Percentiles rank a stretch among this genome's conserved stretches.
These are phyloP conservation scores for Chionomys nivalis DNA, from an alignment of 2,113 vertebrate species.

Conservation along the genomic window DNA sequence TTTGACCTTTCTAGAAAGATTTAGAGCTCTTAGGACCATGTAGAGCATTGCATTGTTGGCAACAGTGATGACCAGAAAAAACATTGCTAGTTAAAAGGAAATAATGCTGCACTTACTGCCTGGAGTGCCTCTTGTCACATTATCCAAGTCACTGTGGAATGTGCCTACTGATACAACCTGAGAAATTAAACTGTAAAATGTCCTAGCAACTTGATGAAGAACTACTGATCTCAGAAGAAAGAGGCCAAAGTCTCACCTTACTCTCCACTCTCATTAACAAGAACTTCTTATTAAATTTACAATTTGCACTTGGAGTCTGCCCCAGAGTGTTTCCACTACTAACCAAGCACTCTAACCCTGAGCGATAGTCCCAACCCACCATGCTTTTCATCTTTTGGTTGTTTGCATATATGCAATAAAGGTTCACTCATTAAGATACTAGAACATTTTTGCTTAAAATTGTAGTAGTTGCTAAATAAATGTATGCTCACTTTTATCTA, in stretches of 20 bases:
- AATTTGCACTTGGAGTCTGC: neutral
- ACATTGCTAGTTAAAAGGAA: neutral
- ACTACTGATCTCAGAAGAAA: neutral
- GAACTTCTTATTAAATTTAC: neutral
- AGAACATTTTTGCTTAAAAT: constrained; percentile 10
- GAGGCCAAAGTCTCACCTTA: neutral
- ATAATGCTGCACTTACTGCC: neutral
- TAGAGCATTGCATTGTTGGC: neutral
- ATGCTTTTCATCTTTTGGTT: neutral
- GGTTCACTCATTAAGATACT: neutral
- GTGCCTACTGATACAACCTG: neutral
- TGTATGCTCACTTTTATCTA: neutral
- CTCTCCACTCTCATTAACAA: neutral
- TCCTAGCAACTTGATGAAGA: neutral
- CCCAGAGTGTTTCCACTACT: neutral
- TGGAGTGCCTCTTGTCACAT: neutral
- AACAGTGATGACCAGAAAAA: neutral
- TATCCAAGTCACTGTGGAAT: neutral
- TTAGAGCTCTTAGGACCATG: neutral
- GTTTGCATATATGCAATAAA: neutral
- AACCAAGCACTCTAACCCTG: neutral
- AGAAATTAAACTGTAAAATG: neutral
- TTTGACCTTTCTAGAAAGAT: neutral
- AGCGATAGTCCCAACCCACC: neutral
- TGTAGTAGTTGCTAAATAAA: constrained; percentile 27